A percentile compares a stretch with the other conserved stretches of the same genome.
phyloP scores from a whole-genome alignment of 2,888 invertebrate species.

The Euspilapteryx auroguttella region DNA sequence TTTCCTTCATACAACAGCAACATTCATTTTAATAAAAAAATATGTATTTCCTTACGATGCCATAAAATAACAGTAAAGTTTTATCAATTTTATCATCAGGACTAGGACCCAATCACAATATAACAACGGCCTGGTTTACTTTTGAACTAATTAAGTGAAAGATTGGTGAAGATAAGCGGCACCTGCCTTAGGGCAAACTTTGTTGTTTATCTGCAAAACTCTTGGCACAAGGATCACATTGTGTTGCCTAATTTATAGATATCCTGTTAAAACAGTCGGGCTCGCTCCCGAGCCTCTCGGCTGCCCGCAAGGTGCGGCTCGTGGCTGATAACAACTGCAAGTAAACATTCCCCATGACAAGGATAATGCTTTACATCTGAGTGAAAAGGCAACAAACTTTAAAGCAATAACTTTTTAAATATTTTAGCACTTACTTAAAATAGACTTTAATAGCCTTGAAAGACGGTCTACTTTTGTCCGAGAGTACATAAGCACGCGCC shows the following conservation, averaged over 20 bases:
- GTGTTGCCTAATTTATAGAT: conserved; percentile 38
- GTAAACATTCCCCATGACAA: conserved; percentile 48
- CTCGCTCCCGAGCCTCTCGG: no score
- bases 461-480: no score
- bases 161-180: conserved; percentile 15
- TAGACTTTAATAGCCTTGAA: no score
- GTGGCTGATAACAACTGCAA: conserved; percentile 52
- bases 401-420: conserved; percentile 38
- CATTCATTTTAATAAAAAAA: no score
- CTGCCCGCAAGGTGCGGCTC: conserved; percentile 36
- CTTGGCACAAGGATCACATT: conserved; percentile 31
- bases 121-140: no score
- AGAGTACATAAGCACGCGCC: conserved; percentile 49
- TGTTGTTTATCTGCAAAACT: conserved; percentile 37
- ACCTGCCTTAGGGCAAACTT: conserved; percentile 40
- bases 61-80: no score
- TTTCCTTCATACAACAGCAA: no score
- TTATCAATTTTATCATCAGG: no score
- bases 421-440: no score
- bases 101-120: no score
- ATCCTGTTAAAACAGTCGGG: conserved; percentile 20
- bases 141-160: conserved; percentile 15
- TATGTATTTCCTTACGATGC: no score
- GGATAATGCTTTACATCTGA: conserved; percentile 31
- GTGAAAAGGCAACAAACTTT: conserved; percentile 28